Evolutionary conservation across 2,797 vertebrate genomes (phyloP), one percentile per base, ranked within the genome.

Genomic region (Peromyscus aztecus): DNA sequence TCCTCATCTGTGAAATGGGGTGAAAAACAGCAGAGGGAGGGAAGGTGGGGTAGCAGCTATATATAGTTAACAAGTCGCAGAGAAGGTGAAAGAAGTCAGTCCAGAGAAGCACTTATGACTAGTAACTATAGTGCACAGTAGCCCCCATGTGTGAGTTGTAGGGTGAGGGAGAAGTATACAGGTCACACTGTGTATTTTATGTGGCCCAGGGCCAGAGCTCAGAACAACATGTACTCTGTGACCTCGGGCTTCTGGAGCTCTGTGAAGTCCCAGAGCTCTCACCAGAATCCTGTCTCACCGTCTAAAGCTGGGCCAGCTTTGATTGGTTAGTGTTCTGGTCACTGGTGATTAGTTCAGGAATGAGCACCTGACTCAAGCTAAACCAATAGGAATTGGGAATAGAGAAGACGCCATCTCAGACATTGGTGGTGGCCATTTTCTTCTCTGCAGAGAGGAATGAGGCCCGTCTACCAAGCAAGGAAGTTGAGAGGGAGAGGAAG

Each of bases 301-400:
- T 11, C 83, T 69, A 89, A 65, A 40, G 6, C 61, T 31, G 65
- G 6, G 88, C 43, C 63, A 52, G 46, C 1, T 37, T 40, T 76
- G 76, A 76, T 63, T 89, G 78, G 88, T 76, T 65, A 81, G n/a
- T 83, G 86, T 71, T 40, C 13, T 55, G 69, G 17, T 37, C 55
- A 78, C 4, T 49, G 37, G 12, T 89, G 82, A 92, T 40, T 91
- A 83, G 55, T 40, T 83, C 67, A 77, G 24, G 24, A 55, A 75
- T 19, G 67, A 29, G 14, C 63, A 85, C 4, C 46, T 94, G 91
- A 94, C 69, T 83, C 55, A 29, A 21, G 31, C 61, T 87, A 89
- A 96, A 43, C 84, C 84, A 93, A 92, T 89, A 76, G 52, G 73
- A 94, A n/a, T 40, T 19, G 75, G 67, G 75, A n/a, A 4, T 37